Conservation (phyloP, 2,797 vertebrate species). For the Anas flavirostris region DNA sequence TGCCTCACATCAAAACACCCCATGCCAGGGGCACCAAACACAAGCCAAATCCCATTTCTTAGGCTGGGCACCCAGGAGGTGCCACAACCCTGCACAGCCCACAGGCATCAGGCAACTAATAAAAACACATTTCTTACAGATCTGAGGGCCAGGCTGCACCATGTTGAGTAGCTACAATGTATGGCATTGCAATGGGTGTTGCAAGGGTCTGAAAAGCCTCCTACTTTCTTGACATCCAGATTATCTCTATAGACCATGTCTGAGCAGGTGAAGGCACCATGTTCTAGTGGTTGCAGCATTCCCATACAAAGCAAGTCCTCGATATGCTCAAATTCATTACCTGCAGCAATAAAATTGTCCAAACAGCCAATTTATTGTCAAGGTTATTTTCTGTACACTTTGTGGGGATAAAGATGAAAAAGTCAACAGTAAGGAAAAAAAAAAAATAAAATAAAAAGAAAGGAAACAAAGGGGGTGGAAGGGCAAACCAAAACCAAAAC, state of each 20-base stretch:
- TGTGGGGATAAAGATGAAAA: background rate
- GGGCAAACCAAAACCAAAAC: background rate
- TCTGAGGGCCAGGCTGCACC: background rate
- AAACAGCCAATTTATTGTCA: background rate
- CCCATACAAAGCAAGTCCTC: background rate
- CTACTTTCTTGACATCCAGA: background rate
- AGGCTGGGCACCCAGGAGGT: background rate
- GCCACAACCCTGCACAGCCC: background rate
- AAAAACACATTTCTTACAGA: background rate
- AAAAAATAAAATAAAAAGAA: too few relatives aligned
- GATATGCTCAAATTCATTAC: background rate
- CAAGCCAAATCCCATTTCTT: background rate
- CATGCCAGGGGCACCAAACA: background rate
- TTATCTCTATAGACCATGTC: background rate
- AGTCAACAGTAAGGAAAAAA: background rate
- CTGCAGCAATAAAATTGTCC: background rate
- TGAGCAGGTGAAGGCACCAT: fast-evolving
- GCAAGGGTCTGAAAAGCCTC: background rate
- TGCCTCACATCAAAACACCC: background rate
- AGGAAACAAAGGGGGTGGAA: background rate
- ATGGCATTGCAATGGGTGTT: background rate
- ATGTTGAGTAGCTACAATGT: fast-evolving
- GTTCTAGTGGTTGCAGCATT: fast-evolving
- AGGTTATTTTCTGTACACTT: background rate
- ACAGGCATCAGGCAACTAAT: background rate